Conservation (phyloP, 2,888 invertebrate species). For the Trichogramma evanescens region DNA sequence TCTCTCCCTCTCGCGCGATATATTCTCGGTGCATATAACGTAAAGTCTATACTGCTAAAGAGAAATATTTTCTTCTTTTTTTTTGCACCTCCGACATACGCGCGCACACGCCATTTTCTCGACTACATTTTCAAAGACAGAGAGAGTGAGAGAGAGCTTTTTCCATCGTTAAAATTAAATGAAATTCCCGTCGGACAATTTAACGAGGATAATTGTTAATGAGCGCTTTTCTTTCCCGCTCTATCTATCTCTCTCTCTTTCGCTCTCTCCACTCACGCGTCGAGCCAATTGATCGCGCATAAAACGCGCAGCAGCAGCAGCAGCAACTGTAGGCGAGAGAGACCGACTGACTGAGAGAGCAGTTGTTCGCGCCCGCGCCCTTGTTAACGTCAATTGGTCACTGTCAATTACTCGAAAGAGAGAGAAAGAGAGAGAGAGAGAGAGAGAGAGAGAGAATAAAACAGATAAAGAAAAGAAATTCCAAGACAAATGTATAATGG, state of each 20-base stretch:
- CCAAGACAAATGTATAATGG: background rate
- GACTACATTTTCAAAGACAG: too few species aligned
- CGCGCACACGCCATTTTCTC: too few species aligned
- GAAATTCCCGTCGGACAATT: background rate
- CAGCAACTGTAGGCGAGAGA: background rate
- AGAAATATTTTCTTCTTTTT: too few species aligned
- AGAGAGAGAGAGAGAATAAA: too few species aligned
- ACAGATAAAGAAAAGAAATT: background rate
- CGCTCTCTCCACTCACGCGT: background rate
- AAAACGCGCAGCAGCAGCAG: background rate
- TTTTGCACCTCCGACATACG: too few species aligned
- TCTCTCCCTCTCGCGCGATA: too few species aligned
- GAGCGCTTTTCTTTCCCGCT: conserved; percentile 7
- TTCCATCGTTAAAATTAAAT: too few species aligned
- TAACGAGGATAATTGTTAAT: too few species aligned
- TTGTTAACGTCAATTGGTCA: conserved; percentile 2
- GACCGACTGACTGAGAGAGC: background rate
- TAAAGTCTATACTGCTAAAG: too few species aligned
- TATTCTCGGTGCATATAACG: too few species aligned
- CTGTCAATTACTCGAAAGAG: background rate
- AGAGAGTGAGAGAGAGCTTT: too few species aligned
- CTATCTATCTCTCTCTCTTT: background rate
- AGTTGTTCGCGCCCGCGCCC: background rate
- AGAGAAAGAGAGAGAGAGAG: background rate
- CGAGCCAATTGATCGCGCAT: background rate